Percentiles rank a stretch among this genome's conserved stretches.
Evolutionary conservation across 2,113 vertebrate genomes (phyloP).

Genomic region (Perccottus glenii): DNA sequence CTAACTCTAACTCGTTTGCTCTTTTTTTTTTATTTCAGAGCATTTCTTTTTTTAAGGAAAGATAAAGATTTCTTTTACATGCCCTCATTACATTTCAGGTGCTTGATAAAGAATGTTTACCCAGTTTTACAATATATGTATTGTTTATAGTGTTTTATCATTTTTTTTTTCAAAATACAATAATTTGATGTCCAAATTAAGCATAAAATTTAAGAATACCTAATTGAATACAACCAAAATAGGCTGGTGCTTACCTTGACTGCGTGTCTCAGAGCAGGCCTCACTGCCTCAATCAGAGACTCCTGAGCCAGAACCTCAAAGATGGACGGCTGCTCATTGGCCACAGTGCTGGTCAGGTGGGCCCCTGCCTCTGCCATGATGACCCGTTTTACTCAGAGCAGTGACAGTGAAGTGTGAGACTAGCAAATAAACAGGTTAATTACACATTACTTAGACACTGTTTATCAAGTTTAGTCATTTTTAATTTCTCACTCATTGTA

Average conservation of each 20-base stretch:
- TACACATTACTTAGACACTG: neutral
- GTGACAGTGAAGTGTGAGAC: too few relatives aligned
- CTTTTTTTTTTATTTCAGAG: too few relatives aligned
- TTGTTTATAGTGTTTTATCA: too few relatives aligned
- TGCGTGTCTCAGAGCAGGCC: conserved; percentile 88
- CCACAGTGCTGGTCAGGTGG: conserved; percentile 80
- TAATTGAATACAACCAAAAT: neutral
- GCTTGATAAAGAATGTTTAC: too few relatives aligned
- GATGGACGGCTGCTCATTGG: conserved; percentile 80
- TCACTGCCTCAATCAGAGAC: conserved; percentile 89
- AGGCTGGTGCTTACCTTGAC: conserved; percentile 80
- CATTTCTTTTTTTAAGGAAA: too few relatives aligned
- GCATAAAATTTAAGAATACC: too few relatives aligned
- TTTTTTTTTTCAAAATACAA: too few relatives aligned
- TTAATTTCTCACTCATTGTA: neutral
- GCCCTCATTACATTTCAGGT: too few relatives aligned
- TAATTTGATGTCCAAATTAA: too few relatives aligned
- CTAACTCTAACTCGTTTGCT: too few relatives aligned
- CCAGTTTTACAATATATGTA: too few relatives aligned
- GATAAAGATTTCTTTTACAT: too few relatives aligned
- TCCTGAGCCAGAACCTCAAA: conserved; percentile 96
- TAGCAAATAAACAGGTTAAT: neutral
- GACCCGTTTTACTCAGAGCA: neutral
- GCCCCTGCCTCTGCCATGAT: conserved; percentile 90
- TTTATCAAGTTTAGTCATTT: neutral